Evolutionary conservation across 2,113 vertebrate genomes (phyloP).

Genomic region (Albula goreensis): DNA sequence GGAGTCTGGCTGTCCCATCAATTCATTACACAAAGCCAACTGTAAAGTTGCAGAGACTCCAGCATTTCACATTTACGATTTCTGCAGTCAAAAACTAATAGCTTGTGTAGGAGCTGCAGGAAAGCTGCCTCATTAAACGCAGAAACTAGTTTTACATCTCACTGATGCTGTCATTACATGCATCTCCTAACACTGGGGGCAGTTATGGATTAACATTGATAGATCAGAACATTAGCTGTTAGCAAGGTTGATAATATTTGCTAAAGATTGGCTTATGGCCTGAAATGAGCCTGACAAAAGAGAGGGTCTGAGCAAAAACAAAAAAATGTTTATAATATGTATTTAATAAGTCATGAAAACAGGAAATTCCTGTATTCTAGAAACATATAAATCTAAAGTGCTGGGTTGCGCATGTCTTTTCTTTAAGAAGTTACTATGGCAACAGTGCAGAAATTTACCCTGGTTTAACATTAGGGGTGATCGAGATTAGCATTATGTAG

Average conservation of each 20-base stretch:
- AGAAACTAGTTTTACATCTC: no score
- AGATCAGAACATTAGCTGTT: not conserved
- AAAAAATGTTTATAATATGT: not conserved
- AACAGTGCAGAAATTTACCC: not conserved
- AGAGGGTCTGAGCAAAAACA: not conserved
- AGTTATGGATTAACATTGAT: no score
- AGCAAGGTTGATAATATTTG: not conserved
- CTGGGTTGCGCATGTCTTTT: not conserved
- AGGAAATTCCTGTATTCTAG: not conserved
- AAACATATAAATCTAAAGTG: not conserved
- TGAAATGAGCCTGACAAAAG: not conserved
- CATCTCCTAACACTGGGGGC: no score
- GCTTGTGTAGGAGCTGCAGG: not conserved
- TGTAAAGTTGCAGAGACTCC: conserved; percentile 7
- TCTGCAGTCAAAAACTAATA: not conserved
- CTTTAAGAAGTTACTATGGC: not conserved
- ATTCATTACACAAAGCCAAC: not conserved
- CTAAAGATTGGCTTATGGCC: not conserved
- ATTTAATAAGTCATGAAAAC: no score
- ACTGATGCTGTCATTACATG: no score
- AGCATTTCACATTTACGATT: not conserved
- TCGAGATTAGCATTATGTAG: not conserved
- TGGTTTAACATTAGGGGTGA: not conserved
- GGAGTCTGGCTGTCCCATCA: conserved; percentile 13
- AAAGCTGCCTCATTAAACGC: not conserved